Conservation (phyloP, 35 echinoderm and acorn worm species). For the Heliocidaris erythrogramma region DNA sequence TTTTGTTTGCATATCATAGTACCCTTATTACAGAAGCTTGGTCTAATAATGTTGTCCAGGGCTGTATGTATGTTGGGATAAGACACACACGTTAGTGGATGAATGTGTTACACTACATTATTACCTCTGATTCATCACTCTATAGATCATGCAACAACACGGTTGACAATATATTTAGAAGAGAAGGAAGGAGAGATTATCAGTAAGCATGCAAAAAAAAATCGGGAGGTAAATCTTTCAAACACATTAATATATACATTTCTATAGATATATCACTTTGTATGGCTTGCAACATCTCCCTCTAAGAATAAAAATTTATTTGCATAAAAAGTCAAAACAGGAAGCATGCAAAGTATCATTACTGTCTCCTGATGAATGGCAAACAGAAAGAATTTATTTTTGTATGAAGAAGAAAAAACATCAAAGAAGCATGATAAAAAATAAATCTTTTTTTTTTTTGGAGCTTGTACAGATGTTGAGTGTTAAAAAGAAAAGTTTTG, state of each 20-base stretch:
- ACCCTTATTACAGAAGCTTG: too few relatives aligned
- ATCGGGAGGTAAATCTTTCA: background rate
- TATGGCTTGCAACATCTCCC: background rate
- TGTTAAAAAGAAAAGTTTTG: too few relatives aligned
- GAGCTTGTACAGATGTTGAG: too few relatives aligned
- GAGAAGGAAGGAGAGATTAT: background rate
- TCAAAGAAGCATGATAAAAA: too few relatives aligned
- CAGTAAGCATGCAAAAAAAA: background rate
- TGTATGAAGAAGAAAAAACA: too few relatives aligned
- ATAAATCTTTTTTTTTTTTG: too few relatives aligned
- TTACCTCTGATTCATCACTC: slow-evolving; percentile 13
- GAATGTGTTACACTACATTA: background rate
- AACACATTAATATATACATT: background rate
- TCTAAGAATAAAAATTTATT: background rate
- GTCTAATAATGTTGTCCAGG: too few relatives aligned
- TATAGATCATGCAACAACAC: background rate
- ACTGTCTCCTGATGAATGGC: too few relatives aligned
- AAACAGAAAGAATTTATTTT: too few relatives aligned
- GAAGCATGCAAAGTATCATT: background rate
- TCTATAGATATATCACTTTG: background rate
- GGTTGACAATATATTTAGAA: background rate
- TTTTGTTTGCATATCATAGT: too few relatives aligned
- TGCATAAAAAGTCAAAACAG: background rate
- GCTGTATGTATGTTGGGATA: background rate
- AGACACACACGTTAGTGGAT: background rate